phyloP scores from a whole-genome alignment of 1,140 invertebrate genomes.

The Elysia chlorotica region DNA sequence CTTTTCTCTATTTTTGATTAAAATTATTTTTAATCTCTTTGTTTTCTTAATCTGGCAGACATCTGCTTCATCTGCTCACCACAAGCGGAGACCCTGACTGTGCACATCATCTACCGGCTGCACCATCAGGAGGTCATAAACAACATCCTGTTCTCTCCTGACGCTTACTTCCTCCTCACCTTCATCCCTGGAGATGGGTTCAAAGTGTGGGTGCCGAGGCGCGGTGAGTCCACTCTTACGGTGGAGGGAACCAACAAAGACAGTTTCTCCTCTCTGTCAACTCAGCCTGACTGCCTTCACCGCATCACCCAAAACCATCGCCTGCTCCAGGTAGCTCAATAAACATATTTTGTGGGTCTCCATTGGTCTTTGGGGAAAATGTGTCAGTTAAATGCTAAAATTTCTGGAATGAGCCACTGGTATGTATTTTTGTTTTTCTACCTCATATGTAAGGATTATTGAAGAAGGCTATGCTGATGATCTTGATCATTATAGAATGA shows the following conservation, averaged over 20 bases:
- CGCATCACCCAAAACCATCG: not conserved
- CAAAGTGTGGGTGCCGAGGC: not conserved
- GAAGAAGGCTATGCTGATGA: too few relatives aligned
- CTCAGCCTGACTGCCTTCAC: not conserved
- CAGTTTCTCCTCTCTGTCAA: not conserved
- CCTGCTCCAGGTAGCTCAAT: not conserved
- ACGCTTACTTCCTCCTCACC: slow-evolving; percentile 1
- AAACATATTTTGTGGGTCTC: too few relatives aligned
- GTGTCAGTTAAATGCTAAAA: too few relatives aligned
- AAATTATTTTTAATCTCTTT: too few relatives aligned
- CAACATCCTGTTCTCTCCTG: slow-evolving; percentile 7
- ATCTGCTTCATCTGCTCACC: slow-evolving; percentile 13
- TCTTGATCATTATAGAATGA: too few relatives aligned
- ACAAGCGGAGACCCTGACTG: not conserved
- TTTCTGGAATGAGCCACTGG: too few relatives aligned
- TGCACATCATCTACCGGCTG: not conserved
- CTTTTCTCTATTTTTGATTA: not conserved
- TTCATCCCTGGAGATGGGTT: not conserved
- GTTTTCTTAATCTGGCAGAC: not conserved
- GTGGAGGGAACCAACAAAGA: not conserved
- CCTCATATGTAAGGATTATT: too few relatives aligned
- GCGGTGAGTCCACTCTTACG: not conserved
- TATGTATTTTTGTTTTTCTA: too few relatives aligned
- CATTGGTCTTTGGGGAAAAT: too few relatives aligned
- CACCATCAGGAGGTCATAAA: not conserved